Evolutionary conservation across 2,113 vertebrate genomes (phyloP).

Genomic region (Sander vitreus): DNA sequence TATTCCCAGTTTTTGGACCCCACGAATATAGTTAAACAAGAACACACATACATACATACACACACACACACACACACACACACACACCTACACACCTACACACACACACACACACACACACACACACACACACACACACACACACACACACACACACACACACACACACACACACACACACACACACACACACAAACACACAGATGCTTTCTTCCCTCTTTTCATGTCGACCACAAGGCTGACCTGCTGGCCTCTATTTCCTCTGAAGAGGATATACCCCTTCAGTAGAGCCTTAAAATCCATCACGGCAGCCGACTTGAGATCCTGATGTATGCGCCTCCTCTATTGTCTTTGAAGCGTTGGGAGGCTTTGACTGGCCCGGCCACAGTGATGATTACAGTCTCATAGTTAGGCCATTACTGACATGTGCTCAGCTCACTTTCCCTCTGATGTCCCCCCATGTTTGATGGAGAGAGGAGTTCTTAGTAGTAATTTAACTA

Average conservation of each 20-base stretch:
- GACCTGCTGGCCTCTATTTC: conserved; percentile 75
- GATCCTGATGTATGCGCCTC: conserved; percentile 56
- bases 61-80: conserved; percentile 16
- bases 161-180: conserved; percentile 19
- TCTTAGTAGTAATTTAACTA: conserved; percentile 40
- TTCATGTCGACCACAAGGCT: conserved; percentile 76
- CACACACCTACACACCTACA: no score
- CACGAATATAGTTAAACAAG: no score
- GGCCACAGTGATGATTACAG: conserved; percentile 78
- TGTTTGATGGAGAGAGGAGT: conserved; percentile 70
- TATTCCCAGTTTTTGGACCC: no score
- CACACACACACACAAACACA: conserved; percentile 32
- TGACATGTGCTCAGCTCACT: conserved; percentile 71
- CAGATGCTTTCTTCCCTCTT: conserved; percentile 51
- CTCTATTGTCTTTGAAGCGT: conserved; percentile 81
- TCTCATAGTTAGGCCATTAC: conserved; percentile 63
- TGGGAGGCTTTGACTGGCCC: conserved; percentile 57
- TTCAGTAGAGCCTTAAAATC: conserved; percentile 68
- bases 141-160: conserved; percentile 24
- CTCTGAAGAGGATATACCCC: conserved; percentile 71
- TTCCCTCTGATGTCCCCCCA: conserved; percentile 58
- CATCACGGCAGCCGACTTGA: conserved; percentile 62
- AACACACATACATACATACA: conserved; percentile 19
- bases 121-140: conserved; percentile 25
- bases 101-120: conserved; percentile 19